These are phyloP conservation scores for Caenorhabditis sinica DNA, from an alignment of 2,888 invertebrate genomes.

Conservation along the genomic window DNA sequence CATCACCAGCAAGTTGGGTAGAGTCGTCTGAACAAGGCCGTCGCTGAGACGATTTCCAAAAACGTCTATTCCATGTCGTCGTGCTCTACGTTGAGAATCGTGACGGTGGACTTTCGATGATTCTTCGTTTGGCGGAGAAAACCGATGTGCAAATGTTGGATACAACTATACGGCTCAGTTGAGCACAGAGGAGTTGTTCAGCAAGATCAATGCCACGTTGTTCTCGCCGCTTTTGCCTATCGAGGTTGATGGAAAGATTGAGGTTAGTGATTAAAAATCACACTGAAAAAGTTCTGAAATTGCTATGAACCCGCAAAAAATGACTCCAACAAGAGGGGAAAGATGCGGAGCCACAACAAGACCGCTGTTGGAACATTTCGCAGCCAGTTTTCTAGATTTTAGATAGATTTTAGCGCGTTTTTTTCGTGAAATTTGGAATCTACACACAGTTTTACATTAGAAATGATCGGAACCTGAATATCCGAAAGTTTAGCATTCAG, in stretches of 20 bases:
- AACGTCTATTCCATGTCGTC: conserved; percentile 49
- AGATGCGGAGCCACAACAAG: too few species aligned
- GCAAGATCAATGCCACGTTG: conserved; percentile 37
- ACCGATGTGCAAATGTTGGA: neutral
- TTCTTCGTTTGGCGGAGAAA: conserved; percentile 59
- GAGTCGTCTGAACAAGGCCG: conserved; percentile 46
- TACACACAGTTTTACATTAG: too few species aligned
- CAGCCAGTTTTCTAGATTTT: too few species aligned
- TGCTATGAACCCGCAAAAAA: too few species aligned
- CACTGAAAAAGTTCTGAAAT: too few species aligned
- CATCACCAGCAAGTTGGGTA: conserved; percentile 44
- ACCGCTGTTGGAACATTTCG: too few species aligned
- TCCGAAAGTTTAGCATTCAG: too few species aligned
- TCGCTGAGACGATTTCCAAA: conserved; percentile 33
- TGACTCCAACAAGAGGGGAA: too few species aligned
- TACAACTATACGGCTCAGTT: conserved; percentile 57
- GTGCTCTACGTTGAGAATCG: conserved; percentile 47
- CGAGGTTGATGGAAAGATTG: conserved; percentile 48
- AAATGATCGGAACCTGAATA: too few species aligned
- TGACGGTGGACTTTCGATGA: conserved; percentile 39
- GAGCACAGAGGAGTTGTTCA: conserved; percentile 46
- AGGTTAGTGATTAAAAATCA: conserved; percentile 43
- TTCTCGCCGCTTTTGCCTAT: conserved; percentile 48
- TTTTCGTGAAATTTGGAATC: too few species aligned
- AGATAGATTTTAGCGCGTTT: too few species aligned